Percentiles rank a stretch among this genome's conserved stretches.
phyloP scores from a whole-genome alignment of 92 coral and sea anemone genomes.

The Siderastrea siderea region DNA sequence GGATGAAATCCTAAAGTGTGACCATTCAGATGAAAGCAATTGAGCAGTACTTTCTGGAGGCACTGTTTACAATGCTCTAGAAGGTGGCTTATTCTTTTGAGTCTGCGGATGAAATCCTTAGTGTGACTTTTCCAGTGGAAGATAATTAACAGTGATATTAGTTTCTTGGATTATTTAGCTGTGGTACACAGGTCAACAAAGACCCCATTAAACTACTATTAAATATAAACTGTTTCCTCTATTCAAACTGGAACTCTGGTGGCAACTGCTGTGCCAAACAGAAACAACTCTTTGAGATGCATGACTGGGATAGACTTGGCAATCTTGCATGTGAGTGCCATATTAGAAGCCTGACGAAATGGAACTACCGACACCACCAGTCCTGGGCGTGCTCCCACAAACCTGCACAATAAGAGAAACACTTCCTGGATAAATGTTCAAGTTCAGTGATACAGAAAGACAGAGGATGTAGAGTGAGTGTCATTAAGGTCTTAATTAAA shows the following conservation, averaged over 20 bases:
- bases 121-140: too few relatives aligned
- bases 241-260: slow-evolving; percentile 24
- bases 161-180: too few relatives aligned
- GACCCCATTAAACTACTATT: too few relatives aligned
- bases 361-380: slow-evolving; percentile 42
- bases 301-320: slow-evolving; percentile 33
- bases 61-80: too few relatives aligned
- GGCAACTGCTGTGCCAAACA: slow-evolving; percentile 39
- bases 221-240: too few relatives aligned
- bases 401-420: slow-evolving; percentile 15
- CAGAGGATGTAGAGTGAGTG: not conserved
- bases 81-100: too few relatives aligned
- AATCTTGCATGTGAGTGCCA: not conserved
- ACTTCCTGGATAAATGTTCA: not conserved
- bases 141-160: too few relatives aligned
- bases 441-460: not conserved
- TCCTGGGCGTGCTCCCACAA: slow-evolving; percentile 37
- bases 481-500: not conserved
- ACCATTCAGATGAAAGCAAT: too few relatives aligned
- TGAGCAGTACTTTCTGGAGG: too few relatives aligned
- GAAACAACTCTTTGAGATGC: slow-evolving; percentile 49
- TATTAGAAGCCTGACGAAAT: not conserved
- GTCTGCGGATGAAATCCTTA: too few relatives aligned
- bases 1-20: too few relatives aligned
- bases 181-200: too few relatives aligned